Evolutionary conservation across 1,140 invertebrate genomes (phyloP).

Genomic region (Bombus pascuorum): DNA sequence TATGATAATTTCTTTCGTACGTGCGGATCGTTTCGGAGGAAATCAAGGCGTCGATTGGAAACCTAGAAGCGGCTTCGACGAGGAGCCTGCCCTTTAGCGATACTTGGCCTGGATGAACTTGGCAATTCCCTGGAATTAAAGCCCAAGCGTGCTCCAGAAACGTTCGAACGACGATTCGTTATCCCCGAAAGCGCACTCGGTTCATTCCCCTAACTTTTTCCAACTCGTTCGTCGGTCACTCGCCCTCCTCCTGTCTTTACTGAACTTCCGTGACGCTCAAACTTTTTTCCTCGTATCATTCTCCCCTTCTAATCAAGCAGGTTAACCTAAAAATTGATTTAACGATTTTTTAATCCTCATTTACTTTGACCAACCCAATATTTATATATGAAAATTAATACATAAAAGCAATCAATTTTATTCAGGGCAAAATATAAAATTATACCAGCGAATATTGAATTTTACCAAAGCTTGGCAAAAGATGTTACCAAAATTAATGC

Average conservation of each 20-base stretch:
- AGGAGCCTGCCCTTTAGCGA: background rate
- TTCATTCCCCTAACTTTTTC: slow-evolving; percentile 20
- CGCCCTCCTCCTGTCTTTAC: background rate
- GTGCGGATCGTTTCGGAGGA: no score
- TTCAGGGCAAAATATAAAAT: no score
- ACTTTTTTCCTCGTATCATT: background rate
- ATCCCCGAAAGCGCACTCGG: background rate
- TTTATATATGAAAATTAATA: background rate
- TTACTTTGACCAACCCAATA: background rate
- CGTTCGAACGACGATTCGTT: slow-evolving; percentile 45
- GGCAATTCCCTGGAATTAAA: slow-evolving; percentile 30
- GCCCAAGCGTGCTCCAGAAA: slow-evolving; percentile 9
- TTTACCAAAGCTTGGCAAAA: no score
- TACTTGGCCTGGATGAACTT: slow-evolving; percentile 25
- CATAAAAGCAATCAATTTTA: background rate
- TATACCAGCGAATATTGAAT: no score
- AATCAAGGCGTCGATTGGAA: background rate
- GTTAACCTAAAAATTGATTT: background rate
- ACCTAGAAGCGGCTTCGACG: background rate
- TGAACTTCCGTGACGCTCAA: background rate
- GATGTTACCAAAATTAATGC: no score
- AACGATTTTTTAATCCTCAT: background rate
- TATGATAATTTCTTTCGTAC: no score
- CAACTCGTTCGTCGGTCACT: background rate
- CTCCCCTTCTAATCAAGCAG: no score